A percentile compares a stretch with the other conserved stretches of the same genome.
These are phyloP conservation scores for Atherinosoma microstoma DNA, from an alignment of 2,797 vertebrate genomes.

Conservation along the genomic window DNA sequence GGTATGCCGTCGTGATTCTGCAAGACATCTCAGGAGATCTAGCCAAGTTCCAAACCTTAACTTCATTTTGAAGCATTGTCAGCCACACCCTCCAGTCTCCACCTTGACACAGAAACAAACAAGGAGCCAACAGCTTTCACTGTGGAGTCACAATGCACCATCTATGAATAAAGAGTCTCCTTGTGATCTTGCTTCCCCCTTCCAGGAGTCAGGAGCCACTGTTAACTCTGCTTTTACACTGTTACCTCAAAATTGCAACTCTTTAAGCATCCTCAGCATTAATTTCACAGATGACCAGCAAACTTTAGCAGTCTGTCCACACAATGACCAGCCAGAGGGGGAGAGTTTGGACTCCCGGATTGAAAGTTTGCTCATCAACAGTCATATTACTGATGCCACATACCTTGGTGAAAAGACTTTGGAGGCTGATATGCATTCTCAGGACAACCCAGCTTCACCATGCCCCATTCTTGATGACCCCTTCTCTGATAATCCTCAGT, in stretches of 20 bases:
- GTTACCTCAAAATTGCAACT: slow-evolving; percentile 64
- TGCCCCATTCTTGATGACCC: slow-evolving; percentile 20
- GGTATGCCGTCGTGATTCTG: slow-evolving; percentile 86
- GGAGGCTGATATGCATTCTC: slow-evolving; percentile 82
- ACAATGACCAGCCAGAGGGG: slow-evolving; percentile 74
- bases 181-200: slow-evolving; percentile 61
- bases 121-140: slow-evolving; percentile 79
- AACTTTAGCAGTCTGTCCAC: slow-evolving; percentile 75
- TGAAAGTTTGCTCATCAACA: slow-evolving; percentile 92
- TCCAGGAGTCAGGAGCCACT: slow-evolving; percentile 79
- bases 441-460: slow-evolving; percentile 80
- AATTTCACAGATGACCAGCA: slow-evolving; percentile 82
- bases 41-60: slow-evolving; percentile 59
- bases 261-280: slow-evolving; percentile 52
- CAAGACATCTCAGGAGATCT: slow-evolving; percentile 81
- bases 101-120: slow-evolving; percentile 79
- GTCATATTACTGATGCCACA: slow-evolving; percentile 82
- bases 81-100: slow-evolving; percentile 70
- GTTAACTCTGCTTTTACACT: slow-evolving; percentile 52
- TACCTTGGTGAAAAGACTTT: slow-evolving; percentile 82
- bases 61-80: slow-evolving; percentile 76
- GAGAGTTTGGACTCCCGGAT: slow-evolving; percentile 95
- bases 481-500: slow-evolving; percentile 58
- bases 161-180: slow-evolving; percentile 26
- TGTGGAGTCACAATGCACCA: slow-evolving; percentile 77